These are phyloP conservation scores for Notolepis coatsorum DNA, from an alignment of 2,797 vertebrate genomes.

Conservation along the genomic window DNA sequence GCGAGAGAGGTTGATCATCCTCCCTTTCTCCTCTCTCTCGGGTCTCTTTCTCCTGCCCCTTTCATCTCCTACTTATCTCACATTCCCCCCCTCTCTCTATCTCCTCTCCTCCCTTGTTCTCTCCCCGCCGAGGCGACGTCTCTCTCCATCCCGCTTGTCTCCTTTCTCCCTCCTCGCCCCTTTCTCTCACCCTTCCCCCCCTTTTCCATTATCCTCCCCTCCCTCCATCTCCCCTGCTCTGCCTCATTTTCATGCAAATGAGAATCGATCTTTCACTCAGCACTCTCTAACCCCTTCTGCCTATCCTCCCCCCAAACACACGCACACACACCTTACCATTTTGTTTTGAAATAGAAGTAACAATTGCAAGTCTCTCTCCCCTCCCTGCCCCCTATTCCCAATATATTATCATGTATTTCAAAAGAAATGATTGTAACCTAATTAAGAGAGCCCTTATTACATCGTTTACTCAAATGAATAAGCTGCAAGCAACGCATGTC, in stretches of 20 bases:
- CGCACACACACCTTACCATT: not conserved
- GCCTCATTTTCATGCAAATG: conserved; percentile 57
- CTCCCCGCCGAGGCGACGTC: conserved; percentile 12
- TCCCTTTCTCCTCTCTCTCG: not conserved
- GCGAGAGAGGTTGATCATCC: not conserved
- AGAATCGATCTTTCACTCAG: conserved; percentile 41
- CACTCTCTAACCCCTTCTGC: conserved; percentile 13
- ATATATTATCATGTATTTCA: no score
- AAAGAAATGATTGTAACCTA: no score
- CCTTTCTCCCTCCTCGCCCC: conserved; percentile 4
- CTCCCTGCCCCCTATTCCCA: no score
- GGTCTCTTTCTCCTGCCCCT: not conserved
- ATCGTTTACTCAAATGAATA: no score
- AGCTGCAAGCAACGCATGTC: no score
- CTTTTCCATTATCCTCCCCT: conserved; percentile 3
- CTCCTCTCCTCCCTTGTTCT: conserved; percentile 2
- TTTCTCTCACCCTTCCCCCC: conserved; percentile 1
- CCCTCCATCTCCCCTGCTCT: conserved; percentile 4
- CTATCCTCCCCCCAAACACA: conserved; percentile 1
- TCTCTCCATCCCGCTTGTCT: conserved; percentile 8
- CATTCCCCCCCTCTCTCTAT: conserved; percentile 4
- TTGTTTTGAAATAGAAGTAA: not conserved
- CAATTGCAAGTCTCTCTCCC: not conserved
- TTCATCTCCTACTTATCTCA: conserved; percentile 9
- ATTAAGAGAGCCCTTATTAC: no score